These are phyloP conservation scores for Elanoides forficatus DNA, from an alignment of 2,113 vertebrate genomes.

Conservation along the genomic window DNA sequence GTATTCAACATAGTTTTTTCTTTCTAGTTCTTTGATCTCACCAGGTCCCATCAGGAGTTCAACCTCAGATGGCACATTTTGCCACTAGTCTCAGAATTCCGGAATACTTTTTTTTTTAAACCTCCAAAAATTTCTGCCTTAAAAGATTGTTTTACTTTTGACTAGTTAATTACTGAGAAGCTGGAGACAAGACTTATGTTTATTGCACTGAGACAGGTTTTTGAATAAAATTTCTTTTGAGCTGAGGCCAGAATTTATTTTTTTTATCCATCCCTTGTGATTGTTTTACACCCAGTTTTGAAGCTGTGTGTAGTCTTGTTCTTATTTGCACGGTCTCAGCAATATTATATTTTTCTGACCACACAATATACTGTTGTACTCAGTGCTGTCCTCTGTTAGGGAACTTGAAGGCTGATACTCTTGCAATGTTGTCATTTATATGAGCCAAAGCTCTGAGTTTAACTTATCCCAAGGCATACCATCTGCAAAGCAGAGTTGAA, in stretches of 20 bases:
- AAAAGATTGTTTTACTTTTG: not conserved
- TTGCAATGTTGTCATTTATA: not conserved
- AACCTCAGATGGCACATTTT: not conserved
- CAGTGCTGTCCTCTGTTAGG: not conserved
- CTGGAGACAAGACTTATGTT: not conserved
- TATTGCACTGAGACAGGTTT: conserved; percentile 1
- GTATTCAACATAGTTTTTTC: not conserved
- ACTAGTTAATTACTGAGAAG: not conserved
- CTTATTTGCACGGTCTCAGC: not conserved
- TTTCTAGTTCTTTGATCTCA: conserved; percentile 35
- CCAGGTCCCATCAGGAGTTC: conserved; percentile 1
- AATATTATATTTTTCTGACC: not conserved
- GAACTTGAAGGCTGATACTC: not conserved
- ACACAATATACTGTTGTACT: not conserved
- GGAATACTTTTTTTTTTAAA: not conserved
- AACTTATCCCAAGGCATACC: not conserved
- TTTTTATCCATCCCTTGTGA: not conserved
- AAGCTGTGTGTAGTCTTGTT: not conserved
- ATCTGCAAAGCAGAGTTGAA: not conserved
- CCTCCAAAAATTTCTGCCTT: not conserved
- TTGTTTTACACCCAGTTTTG: not conserved
- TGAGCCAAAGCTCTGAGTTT: not conserved
- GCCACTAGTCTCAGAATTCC: not conserved
- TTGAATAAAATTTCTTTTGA: not conserved
- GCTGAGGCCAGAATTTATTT: not conserved